These are phyloP conservation scores for Hycleus phaleratus DNA, from an alignment of 1,140 invertebrate genomes.

Conservation along the genomic window DNA sequence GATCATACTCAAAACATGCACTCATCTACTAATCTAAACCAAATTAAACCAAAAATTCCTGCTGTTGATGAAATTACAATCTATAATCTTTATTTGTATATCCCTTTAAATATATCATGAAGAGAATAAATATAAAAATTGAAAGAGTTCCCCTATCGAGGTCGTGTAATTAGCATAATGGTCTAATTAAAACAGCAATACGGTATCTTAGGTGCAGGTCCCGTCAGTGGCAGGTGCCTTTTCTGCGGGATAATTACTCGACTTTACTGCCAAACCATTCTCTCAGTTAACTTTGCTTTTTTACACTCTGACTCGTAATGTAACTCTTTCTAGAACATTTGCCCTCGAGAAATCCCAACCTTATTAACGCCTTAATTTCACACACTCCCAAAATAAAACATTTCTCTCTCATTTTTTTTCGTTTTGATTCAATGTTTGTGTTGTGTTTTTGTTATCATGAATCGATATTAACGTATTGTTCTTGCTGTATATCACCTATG, in stretches of 20 bases:
- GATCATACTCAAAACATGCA: not conserved
- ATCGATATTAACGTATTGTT: not conserved
- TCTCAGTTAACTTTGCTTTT: slow-evolving; percentile 3
- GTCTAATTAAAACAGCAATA: slow-evolving; percentile 34
- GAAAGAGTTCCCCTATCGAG: slow-evolving; percentile 25
- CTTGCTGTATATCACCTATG: not conserved
- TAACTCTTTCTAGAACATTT: slow-evolving; percentile 13
- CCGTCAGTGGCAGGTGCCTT: slow-evolving; percentile 32
- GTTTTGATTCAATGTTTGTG: too few relatives aligned
- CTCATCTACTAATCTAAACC: not conserved
- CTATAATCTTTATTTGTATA: too few relatives aligned
- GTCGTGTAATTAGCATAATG: slow-evolving; percentile 36
- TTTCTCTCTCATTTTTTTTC: too few relatives aligned
- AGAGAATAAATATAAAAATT: slow-evolving; percentile 20
- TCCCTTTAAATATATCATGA: too few relatives aligned
- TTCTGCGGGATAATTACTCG: slow-evolving; percentile 27
- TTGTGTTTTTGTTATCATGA: too few relatives aligned
- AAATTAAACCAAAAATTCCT: not conserved
- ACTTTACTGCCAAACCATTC: slow-evolving; percentile 10
- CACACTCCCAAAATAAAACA: too few relatives aligned
- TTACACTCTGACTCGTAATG: slow-evolving; percentile 13
- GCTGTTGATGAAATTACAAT: too few relatives aligned
- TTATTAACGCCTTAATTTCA: not conserved
- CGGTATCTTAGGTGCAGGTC: slow-evolving; percentile 30
- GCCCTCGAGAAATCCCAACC: not conserved